Percentiles rank a stretch among this genome's conserved stretches.
Evolutionary conservation across 2,113 vertebrate genomes (phyloP).

Genomic region (Triplophysa siluroides): DNA sequence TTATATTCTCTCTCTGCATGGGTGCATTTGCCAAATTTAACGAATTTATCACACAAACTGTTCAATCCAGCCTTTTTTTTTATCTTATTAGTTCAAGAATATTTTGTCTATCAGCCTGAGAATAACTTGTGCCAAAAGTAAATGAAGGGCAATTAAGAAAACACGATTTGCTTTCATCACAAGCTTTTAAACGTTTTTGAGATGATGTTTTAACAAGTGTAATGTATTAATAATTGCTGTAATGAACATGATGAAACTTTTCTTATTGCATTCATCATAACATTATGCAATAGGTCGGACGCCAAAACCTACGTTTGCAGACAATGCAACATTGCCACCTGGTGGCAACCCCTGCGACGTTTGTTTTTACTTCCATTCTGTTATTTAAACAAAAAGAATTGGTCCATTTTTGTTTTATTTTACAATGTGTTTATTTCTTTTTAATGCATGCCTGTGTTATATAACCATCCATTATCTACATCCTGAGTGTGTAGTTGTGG

Average conservation of each 20-base stretch:
- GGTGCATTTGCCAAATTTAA: constrained; percentile 70
- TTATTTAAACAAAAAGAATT: neutral
- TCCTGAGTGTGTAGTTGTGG: too few relatives aligned
- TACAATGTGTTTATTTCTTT: too few relatives aligned
- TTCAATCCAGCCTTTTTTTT: too few relatives aligned
- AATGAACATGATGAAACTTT: neutral
- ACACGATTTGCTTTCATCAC: neutral
- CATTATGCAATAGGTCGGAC: neutral
- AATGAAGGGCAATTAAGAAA: too few relatives aligned
- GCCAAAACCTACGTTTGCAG: neutral
- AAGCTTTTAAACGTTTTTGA: neutral
- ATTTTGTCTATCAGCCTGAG: too few relatives aligned
- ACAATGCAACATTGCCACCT: constrained; percentile 27
- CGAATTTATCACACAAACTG: constrained; percentile 68
- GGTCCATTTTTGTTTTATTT: neutral
- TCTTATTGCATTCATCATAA: neutral
- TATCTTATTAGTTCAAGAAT: neutral
- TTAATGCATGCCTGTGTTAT: too few relatives aligned
- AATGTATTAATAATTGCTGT: neutral
- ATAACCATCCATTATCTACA: too few relatives aligned
- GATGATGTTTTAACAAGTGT: neutral
- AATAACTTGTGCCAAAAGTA: too few relatives aligned
- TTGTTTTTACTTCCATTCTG: neutral
- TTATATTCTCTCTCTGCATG: constrained; percentile 66
- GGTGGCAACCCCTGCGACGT: neutral